Conservation (phyloP, 2,113 vertebrate species). For the Hippolais icterina region DNA sequence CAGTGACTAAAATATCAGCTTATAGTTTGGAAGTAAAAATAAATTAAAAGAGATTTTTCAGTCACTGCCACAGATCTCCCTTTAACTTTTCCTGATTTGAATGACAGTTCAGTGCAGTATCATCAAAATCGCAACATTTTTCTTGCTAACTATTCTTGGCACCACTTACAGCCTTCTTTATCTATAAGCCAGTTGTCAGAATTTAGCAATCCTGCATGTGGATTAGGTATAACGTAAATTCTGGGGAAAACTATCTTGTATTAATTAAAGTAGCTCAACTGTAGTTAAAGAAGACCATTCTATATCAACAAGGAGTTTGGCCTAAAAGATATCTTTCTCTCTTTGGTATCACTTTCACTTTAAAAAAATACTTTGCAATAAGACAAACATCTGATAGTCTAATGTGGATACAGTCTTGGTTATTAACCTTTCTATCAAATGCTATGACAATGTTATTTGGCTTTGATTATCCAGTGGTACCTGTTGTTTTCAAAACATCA, state of each 20-base stretch:
- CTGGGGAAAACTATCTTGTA: background rate
- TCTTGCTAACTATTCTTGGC: background rate
- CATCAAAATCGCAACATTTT: background rate
- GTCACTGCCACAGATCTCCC: background rate
- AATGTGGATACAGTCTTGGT: background rate
- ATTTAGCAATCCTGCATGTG: background rate
- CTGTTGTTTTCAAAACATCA: constrained; percentile 14
- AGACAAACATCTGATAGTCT: background rate
- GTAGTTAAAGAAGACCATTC: background rate
- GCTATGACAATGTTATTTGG: constrained; percentile 1
- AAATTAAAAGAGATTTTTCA: background rate
- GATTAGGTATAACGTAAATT: background rate
- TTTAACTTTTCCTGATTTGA: background rate
- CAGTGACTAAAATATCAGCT: background rate
- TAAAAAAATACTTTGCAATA: background rate
- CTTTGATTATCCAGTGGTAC: background rate
- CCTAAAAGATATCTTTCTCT: background rate
- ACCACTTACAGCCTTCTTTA: background rate
- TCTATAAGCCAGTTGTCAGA: background rate
- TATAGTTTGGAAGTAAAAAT: background rate
- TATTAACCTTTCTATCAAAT: constrained; percentile 28
- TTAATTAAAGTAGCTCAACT: background rate
- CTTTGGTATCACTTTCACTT: background rate
- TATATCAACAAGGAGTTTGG: background rate
- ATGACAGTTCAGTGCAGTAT: background rate